Base-by-base conservation (phyloP, 2,113 vertebrate species). In the Ochotona curzoniae region DNA sequence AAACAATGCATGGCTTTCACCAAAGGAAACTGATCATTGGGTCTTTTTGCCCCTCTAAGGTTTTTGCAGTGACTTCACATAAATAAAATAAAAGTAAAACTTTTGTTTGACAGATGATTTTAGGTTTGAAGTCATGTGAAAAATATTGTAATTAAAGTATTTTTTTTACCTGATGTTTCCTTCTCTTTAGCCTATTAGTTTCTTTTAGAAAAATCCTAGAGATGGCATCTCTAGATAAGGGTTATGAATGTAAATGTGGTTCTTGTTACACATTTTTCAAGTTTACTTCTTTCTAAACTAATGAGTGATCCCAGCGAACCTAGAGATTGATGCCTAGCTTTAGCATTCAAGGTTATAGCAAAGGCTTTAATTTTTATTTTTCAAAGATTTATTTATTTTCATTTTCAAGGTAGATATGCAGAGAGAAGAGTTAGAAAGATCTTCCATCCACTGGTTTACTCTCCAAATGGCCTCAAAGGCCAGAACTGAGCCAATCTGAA, bases 51-150 rank as follows among this genome's bases (percentile, higher is more conserved):
- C n/a, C n/a, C n/a, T n/a, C n/a, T n/a, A n/a, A n/a, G 2, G 12
- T 57, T 57, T 57, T 57, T 57, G 54, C 12, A 57, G 54, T 57
- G 54, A 12, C 54, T 17, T 57, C 54, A 71, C 60, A 81, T 4
- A 3, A 47, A 32, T 60, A n/a, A 30, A 35, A 51, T 32, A 44
- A 82, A 66, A 88, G 25, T 79, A 63, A 73, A 26, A 60, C 28
- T 87, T 92, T 83, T 79, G 17, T 88, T 83, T 95, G 93, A 71
- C 23, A 76, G 64, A 71, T 83, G 80, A 92, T 91, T 93, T 87
- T 51, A 71, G 87, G 30, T 93, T 92, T 90, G 4, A n/a, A 20
- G 75, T 0, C 71, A 86, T 67, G 28, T 49, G 71, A 26, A 32
- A 69, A 73, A 80, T 35, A 44, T 8, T 80, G 23, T 54, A 88